phyloP scores from a whole-genome alignment of 2,113 vertebrate genomes.

The Oxyruncus cristatus region DNA sequence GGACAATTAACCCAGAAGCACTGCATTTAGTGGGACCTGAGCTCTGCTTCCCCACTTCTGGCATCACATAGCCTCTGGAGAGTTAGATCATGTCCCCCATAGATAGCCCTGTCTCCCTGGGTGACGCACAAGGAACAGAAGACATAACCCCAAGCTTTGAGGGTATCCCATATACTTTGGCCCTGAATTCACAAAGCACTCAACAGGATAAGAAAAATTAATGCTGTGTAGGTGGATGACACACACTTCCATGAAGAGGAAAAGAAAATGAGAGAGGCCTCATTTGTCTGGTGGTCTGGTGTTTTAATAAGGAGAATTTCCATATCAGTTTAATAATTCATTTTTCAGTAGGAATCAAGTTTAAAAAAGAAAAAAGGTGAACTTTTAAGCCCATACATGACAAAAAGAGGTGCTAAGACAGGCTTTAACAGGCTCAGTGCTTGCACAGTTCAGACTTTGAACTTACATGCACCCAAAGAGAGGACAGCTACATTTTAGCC shows the following conservation, averaged over 20 bases:
- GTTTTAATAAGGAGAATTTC: background rate
- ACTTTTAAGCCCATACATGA: background rate
- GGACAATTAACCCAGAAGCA: background rate
- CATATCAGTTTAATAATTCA: background rate
- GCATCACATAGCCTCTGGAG: background rate
- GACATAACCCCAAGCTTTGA: background rate
- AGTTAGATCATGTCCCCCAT: background rate
- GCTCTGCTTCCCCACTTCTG: background rate
- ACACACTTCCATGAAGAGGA: background rate
- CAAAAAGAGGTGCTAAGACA: background rate
- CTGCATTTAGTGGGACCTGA: background rate
- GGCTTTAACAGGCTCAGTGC: background rate
- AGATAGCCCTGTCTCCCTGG: background rate
- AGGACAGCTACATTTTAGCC: rapidly evolving
- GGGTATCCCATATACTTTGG: rapidly evolving
- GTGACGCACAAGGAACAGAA: background rate
- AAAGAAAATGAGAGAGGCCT: background rate
- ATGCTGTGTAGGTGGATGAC: background rate
- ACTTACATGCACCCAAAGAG: background rate
- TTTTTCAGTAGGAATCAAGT: background rate
- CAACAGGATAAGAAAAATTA: background rate
- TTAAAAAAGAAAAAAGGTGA: background rate
- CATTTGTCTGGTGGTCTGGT: too few species aligned
- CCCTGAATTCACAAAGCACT: background rate
- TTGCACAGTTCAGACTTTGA: background rate